Base-by-base conservation (phyloP, 2,888 invertebrate genomes). In the Eupsilia transversa region DNA sequence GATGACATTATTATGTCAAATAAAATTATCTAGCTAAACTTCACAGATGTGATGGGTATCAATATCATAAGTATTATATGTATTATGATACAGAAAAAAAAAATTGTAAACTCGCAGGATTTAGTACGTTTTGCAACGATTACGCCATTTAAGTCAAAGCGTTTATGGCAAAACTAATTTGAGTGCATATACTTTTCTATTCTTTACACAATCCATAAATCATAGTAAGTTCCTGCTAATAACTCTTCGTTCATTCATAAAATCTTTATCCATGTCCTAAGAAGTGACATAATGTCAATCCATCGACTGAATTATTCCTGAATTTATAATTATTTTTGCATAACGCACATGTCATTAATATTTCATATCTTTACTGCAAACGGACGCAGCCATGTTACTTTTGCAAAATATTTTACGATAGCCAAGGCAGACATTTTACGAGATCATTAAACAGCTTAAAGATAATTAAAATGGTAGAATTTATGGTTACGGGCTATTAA, bases 331-430 rank as follows among this genome's bases (percentile, higher is more conserved):
- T 12, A 57, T 49, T 74, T 54, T 41, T 27, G 41, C 57, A 60
- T 60, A 59, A 54, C 41, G 66, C 54, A 56, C 60, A 38, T 49
- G 46, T 41, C 46, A 80, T 80, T 52, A 60, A 74, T 74, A 60
- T 65, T 75, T 78, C 9, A 75, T 56, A 43, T 74, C 67, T 76
- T 72, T 59, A 72, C 35, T 59, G 49, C 59, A 27, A 60, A 27
- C 59, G 77, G 52, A 61, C 60, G 80, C 20, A 35, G 49, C 61
- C 49, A 14, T 63, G 61, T 61, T 72, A 74, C 75, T 82, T 84
- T 77, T 74, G 78, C 83, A 72, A 82, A 87, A 86, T 85, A 77
- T 73, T 80, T 72, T 61, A 84, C 63, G 70, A 78, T 49, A 27
- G 38, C 4, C 64, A 43, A 73, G 27, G 69, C 66, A 52, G 59